phyloP scores from a whole-genome alignment of 2,113 vertebrate species.

The Noturus placidus region DNA sequence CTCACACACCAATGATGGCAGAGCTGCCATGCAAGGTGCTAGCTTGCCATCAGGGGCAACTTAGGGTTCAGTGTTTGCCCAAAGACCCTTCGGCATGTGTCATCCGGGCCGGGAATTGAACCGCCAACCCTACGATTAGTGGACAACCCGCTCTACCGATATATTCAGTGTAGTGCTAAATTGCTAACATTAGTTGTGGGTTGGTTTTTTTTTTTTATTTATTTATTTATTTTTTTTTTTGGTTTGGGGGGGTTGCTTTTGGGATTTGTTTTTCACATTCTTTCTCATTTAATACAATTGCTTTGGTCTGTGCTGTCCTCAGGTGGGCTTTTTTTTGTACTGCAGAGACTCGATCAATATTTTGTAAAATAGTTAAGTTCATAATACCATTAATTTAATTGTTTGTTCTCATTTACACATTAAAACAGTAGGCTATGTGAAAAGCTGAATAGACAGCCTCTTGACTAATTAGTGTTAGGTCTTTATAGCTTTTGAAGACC shows the following conservation, averaged over 20 bases:
- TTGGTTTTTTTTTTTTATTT: not conserved
- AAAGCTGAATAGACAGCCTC: not conserved
- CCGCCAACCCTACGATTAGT: no score
- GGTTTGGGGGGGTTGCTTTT: no score
- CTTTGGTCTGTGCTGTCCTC: not conserved
- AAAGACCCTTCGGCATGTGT: no score
- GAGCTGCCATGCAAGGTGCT: no score
- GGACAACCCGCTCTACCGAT: no score
- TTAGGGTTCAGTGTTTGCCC: no score
- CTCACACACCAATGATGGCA: no score
- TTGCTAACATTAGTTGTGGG: no score
- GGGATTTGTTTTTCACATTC: not conserved
- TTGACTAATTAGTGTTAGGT: not conserved
- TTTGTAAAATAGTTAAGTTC: not conserved
- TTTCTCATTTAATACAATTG: not conserved
- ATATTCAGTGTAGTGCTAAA: no score
- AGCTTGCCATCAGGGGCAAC: no score
- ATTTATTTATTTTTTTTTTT: no score
- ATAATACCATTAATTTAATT: not conserved
- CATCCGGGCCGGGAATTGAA: no score
- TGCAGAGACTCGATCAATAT: not conserved
- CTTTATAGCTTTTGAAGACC: not conserved
- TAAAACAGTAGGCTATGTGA: not conserved
- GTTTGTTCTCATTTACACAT: not conserved
- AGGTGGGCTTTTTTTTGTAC: not conserved